Base-by-base conservation (phyloP, 2,797 vertebrate species). In the Oryzias dopingdopingensis region DNA sequence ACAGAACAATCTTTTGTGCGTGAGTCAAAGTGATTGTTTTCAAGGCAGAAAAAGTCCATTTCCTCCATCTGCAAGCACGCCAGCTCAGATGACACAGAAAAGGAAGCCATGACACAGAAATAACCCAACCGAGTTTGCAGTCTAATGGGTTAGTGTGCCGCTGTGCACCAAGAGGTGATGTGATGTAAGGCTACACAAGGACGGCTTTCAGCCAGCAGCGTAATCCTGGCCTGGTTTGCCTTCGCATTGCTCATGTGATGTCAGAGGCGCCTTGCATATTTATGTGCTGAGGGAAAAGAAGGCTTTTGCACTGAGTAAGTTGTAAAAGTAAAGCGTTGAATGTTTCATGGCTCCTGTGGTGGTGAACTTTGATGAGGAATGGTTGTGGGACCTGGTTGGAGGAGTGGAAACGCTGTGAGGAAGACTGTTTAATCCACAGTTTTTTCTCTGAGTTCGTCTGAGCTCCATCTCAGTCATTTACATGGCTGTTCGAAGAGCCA, bases 131-230 rank as follows among this genome's bases (percentile, higher is more conserved):
- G 66, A 79, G 60, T 67, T 60, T 51, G 76, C 68, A 66, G 70
- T 54, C 68, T 81, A 86, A 88, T 84, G 84, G 83, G 82, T 86
- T 74, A 84, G 77, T 83, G 72, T 68, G 80, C 40, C 48, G 75
- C 77, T 82, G 71, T 82, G 80, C 76, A 76, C 66, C 72, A 72
- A 64, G 53, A 71, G 79, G 70, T 76, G 77, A 84, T 85, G 82
- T 82, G 83, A 85, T 83, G 74, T 69, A 64, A 82, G 64, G 75
- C 74, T 75, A 65, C 76, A 78, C 75, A 79, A 67, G 78, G 79
- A 78, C 40, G 15, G 70, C 73, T 78, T 62, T 75, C 70, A 82
- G 72, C 61, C 65, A 58, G 58, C 59, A 45, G 61, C 58, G 65
- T 53, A 55, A 70, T 29, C 12, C 6, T 63, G 72, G 42, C 73